phyloP scores from a whole-genome alignment of 2,113 vertebrate genomes.

The Ictidomys tridecemlineatus region DNA sequence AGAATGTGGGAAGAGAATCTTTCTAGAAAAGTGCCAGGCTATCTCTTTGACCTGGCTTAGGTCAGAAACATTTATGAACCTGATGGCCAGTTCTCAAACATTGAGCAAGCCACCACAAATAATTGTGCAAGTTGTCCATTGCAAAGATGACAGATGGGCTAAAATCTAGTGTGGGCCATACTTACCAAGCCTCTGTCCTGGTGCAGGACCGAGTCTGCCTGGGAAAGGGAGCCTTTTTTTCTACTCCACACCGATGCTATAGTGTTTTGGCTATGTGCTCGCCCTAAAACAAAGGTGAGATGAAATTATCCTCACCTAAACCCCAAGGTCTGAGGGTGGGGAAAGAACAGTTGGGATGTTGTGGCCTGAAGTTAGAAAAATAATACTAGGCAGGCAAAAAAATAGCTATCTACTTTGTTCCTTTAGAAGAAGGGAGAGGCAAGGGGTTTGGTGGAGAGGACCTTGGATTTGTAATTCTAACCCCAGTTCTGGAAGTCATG shows the following conservation, averaged over 20 bases:
- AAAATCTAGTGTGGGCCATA: not conserved
- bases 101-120: not conserved
- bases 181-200: not conserved
- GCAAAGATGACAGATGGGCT: not conserved
- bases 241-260: not conserved
- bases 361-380: conserved; percentile 26
- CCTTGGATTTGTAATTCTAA: not conserved
- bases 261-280: not conserved
- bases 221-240: not conserved
- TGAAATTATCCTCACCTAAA: not conserved
- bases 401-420: not conserved
- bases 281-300: not conserved
- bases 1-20: not conserved
- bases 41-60: not conserved
- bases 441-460: not conserved
- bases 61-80: not conserved
- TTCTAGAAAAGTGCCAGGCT: not conserved
- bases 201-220: not conserved
- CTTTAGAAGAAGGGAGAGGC: not conserved
- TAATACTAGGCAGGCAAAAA: not conserved
- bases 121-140: not conserved
- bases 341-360: not conserved
- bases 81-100: not conserved
- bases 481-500: not conserved
- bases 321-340: not conserved